A percentile compares a stretch with the other conserved stretches of the same genome.
Conservation (phyloP, 37 sponge, comb jelly and placozoan species). For the Oopsacas minuta region DNA sequence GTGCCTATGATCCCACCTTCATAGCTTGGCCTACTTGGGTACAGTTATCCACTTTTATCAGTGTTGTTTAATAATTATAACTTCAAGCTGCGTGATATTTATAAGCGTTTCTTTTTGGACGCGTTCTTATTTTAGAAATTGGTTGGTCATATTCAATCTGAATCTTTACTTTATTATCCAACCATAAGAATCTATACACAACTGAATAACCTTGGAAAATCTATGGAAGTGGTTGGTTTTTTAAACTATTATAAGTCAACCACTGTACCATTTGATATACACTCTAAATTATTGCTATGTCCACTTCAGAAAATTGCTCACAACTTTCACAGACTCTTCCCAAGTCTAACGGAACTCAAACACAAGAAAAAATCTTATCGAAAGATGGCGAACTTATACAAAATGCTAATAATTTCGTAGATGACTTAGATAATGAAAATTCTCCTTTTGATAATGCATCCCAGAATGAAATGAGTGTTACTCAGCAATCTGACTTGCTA, state of each 20-base stretch:
- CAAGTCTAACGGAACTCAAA: neutral
- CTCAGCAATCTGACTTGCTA: neutral
- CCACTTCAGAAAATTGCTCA: slow-evolving; percentile 3
- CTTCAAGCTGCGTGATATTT: no score
- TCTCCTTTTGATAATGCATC: neutral
- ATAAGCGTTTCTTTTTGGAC: neutral
- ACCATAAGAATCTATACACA: neutral
- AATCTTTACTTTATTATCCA: neutral
- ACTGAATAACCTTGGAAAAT: neutral
- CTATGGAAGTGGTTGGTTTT: slow-evolving; percentile 10
- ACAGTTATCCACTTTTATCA: no score
- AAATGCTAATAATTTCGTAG: neutral
- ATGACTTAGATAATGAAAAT: neutral
- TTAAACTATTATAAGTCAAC: slow-evolving; percentile 3
- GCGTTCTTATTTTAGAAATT: neutral
- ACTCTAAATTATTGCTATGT: slow-evolving; percentile 1
- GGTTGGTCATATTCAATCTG: neutral
- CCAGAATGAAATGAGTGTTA: neutral
- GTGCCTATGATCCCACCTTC: no score
- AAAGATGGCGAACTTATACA: neutral
- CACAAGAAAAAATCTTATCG: neutral
- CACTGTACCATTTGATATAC: neutral
- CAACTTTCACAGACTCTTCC: neutral
- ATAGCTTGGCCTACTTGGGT: no score
- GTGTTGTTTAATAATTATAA: no score